A percentile compares a stretch with the other conserved stretches of the same genome.
Evolutionary conservation across 1,140 invertebrate species (phyloP).

Genomic region (Leptoteleia sp.): DNA sequence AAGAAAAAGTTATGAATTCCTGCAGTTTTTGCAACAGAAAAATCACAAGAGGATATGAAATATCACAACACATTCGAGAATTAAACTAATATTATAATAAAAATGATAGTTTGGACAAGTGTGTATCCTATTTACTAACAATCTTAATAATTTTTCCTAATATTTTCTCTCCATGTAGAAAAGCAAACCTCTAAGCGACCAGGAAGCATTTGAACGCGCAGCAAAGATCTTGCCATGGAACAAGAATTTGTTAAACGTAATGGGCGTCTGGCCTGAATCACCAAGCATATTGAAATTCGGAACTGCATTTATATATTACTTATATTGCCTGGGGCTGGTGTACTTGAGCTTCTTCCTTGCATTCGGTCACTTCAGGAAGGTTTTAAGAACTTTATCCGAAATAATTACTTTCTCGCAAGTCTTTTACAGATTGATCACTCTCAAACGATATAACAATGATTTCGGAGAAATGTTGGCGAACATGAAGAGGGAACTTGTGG

Average conservation of each 20-base stretch:
- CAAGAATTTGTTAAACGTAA: constrained; percentile 48
- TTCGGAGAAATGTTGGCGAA: constrained; percentile 62
- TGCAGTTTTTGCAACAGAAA: too few species aligned
- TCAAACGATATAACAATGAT: constrained; percentile 53
- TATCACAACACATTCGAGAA: too few species aligned
- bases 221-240: constrained; percentile 62
- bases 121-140: too few species aligned
- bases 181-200: constrained; percentile 3
- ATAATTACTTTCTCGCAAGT: constrained; percentile 64
- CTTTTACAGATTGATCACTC: constrained; percentile 55
- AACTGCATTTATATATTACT: constrained; percentile 42
- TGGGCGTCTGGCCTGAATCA: constrained; percentile 62
- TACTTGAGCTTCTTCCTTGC: constrained; percentile 49
- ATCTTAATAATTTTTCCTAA: neutral
- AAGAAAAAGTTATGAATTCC: too few species aligned
- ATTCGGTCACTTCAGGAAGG: constrained; percentile 57
- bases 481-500: constrained; percentile 51
- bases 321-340: constrained; percentile 38
- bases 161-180: constrained; percentile 6
- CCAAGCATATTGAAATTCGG: constrained; percentile 49
- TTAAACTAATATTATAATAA: too few species aligned
- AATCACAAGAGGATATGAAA: too few species aligned
- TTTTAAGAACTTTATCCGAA: constrained; percentile 48
- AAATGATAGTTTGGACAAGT: too few species aligned
- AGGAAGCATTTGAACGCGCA: constrained; percentile 44